Base-by-base conservation (phyloP, 2,888 invertebrate genomes). In the Leptogaster cylindrica region DNA sequence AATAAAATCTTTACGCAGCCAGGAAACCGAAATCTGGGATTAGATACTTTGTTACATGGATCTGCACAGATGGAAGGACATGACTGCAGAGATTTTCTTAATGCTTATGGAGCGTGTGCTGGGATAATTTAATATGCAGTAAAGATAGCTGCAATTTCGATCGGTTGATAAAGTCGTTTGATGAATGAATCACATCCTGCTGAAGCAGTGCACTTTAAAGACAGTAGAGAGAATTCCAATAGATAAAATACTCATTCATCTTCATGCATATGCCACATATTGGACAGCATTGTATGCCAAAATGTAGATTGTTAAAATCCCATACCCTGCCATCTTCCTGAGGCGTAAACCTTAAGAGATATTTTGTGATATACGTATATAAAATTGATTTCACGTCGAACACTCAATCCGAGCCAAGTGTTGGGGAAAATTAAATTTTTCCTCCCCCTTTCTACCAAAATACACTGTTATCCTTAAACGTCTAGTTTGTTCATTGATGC, bases 401-500 rank as follows among this genome's bases (percentile, higher is more conserved):
- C 27, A 33, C 33, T 28, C 52, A 52, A 52, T 52, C 16, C 12
- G 27, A 18, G 33, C 52, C 52, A 52, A 52, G 52, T 52, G 52
- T 52, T 52, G 52, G 33, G 16, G 52, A 52, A 52, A 52, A 52
- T 52, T 52, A 52, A 52, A 31, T 52, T 33, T 52, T 52, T 18
- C 52, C 31, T 18, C 31, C 14, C n/a, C n/a, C n/a, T n/a, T n/a
- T n/a, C n/a, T n/a, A n/a, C n/a, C n/a, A n/a, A n/a, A n/a, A n/a
- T n/a, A n/a, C n/a, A n/a, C n/a, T n/a, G n/a, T n/a, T n/a, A n/a
- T n/a, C n/a, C n/a, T n/a, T n/a, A 31, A 52, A 52, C 33, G 33
- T 52, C 52, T 52, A 52, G 52, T 52, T 52, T 52, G 18, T 52
- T 52, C 52, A 52, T 52, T 52, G 52, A 52, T 52, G 52, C 18